Conservation (phyloP, 2,113 vertebrate species). For the Channa maculata region DNA sequence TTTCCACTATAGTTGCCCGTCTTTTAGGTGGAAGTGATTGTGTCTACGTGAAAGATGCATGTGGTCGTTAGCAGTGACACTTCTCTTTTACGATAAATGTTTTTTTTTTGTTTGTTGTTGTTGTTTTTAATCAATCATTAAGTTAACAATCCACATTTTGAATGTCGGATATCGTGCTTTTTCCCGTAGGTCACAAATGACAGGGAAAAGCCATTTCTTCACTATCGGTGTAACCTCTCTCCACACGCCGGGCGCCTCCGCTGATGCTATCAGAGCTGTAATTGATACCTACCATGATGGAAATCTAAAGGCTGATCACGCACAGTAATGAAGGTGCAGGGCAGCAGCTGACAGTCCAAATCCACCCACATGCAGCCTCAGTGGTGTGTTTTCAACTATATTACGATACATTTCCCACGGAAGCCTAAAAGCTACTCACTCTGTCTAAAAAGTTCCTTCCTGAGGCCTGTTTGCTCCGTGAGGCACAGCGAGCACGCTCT, state of each 20-base stretch:
- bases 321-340: slow-evolving; percentile 41
- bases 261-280: slow-evolving; percentile 74
- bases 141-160: no score
- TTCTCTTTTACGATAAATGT: no score
- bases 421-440: slow-evolving; percentile 10
- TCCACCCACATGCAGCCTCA: slow-evolving; percentile 35
- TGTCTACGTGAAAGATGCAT: neutral
- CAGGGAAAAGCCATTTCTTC: slow-evolving; percentile 31
- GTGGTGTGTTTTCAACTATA: neutral
- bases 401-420: slow-evolving; percentile 5
- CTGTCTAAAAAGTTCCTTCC: slow-evolving; percentile 3
- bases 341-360: slow-evolving; percentile 26
- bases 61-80: neutral
- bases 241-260: slow-evolving; percentile 69
- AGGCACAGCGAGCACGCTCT: no score
- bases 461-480: neutral
- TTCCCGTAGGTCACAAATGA: no score
- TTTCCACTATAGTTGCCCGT: no score
- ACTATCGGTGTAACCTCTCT: slow-evolving; percentile 34
- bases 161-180: neutral
- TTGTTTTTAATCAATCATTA: no score
- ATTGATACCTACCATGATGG: slow-evolving; percentile 51
- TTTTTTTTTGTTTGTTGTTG: no score
- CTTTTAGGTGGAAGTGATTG: neutral
- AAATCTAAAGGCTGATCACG: slow-evolving; percentile 48